Evolutionary conservation across 2,113 vertebrate species (phyloP), one percentile per base, ranked within the genome.

Genomic region (Thryonomys swinderianus): DNA sequence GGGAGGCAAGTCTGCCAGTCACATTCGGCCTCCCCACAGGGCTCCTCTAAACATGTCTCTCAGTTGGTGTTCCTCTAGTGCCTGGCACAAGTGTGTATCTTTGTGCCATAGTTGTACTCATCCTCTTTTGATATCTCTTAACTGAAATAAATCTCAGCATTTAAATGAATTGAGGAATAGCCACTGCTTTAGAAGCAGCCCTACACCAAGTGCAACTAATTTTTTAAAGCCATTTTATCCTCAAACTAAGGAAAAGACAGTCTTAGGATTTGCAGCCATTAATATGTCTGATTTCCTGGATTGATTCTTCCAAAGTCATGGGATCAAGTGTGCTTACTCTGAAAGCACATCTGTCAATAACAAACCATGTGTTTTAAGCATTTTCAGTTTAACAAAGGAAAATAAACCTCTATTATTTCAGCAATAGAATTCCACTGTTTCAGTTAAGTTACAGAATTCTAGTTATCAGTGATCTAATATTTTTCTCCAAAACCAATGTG

Each of bases 381-480:
- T 34, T 74, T 79, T 21, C 40, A 80, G 5, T 21, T 53, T 62
- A 48, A 88, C 64, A 88, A 25, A 93, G 21, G 42, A 69, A 93
- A 93, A 9, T 64, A 80, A 23, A 57, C 45, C 11, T 18, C 13
- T 40, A 79, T 14, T 8, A 84, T 90, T 93, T 90, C 79, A 76
- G 37, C n/a, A 45, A 57, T 11, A 32, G 32, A 78, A 3, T 30
- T 79, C 17, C 81, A 11, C 82, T 86, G 78, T 37, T 32, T 78
- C n/a, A 78, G 34, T 32, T 74, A 37, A 64, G 12, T 93, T 84
- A 59, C 5, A 34, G 79, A 91, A 71, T 92, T 89, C 21, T 48
- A 48, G 11, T 51, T 80, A 90, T 32, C 55, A 30, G 14, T 93
- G n/a, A 45, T 16, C 61, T 89, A 62, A 86, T 16, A 84, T 12